These are phyloP conservation scores for Seladonia tumulorum DNA, from an alignment of 2,888 invertebrate species.

Conservation along the genomic window DNA sequence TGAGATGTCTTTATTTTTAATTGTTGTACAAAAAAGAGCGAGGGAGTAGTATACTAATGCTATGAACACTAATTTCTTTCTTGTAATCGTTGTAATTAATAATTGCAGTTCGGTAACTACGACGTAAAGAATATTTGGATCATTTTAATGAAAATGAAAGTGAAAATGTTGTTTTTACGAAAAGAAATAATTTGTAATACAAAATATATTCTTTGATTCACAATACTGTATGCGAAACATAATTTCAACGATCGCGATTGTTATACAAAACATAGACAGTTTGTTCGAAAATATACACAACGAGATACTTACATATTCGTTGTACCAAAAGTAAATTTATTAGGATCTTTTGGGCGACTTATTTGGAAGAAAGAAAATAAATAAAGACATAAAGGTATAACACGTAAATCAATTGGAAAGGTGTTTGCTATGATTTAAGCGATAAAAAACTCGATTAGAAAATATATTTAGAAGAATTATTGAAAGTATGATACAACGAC, in stretches of 20 bases:
- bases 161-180: background rate
- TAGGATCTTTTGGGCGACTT: conserved; percentile 7
- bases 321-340: conserved; percentile 34
- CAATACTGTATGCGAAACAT: conserved; percentile 3
- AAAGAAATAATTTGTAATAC: background rate
- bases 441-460: conserved; percentile 43
- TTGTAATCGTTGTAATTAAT: conserved; percentile 25
- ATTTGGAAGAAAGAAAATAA: conserved; percentile 26
- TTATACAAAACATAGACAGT: conserved; percentile 34
- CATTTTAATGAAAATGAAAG: conserved; percentile 10
- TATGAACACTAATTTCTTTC: conserved; percentile 28
- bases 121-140: background rate
- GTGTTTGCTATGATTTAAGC: conserved; percentile 19
- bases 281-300: conserved; percentile 22
- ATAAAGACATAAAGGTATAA: conserved; percentile 32
- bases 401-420: conserved; percentile 32
- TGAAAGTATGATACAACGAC: conserved; percentile 54
- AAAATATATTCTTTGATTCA: background rate
- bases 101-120: conserved; percentile 15
- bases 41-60: conserved; percentile 24
- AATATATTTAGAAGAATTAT: conserved; percentile 42
- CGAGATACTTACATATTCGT: conserved; percentile 7
- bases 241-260: background rate
- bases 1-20: conserved; percentile 61
- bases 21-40: conserved; percentile 29